A percentile compares a stretch with the other conserved stretches of the same genome.
These are phyloP conservation scores for Cacoxenus indagator DNA, from an alignment of 2,888 invertebrate species.

Conservation along the genomic window DNA sequence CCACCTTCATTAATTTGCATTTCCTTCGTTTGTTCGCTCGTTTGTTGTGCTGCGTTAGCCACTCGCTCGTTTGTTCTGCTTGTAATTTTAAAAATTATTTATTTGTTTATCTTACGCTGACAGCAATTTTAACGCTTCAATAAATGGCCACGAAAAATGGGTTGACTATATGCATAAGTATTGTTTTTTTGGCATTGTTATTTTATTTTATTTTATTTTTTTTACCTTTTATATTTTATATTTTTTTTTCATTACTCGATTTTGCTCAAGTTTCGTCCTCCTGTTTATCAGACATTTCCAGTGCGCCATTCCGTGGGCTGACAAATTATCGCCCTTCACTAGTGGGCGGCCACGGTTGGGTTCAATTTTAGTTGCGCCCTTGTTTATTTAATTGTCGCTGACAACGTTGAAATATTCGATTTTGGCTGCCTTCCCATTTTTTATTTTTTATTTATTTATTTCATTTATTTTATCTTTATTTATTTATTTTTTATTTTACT, in stretches of 20 bases:
- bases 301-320: neutral
- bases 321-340: neutral
- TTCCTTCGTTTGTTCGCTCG: neutral
- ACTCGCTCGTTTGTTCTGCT: too few species aligned
- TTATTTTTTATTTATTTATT: neutral
- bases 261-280: neutral
- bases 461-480: neutral
- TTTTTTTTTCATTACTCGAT: neutral
- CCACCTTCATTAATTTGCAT: slow-evolving; percentile 14
- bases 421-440: neutral
- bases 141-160: slow-evolving; percentile 38
- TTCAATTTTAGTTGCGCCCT: too few species aligned
- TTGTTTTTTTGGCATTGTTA: neutral
- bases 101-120: slow-evolving; percentile 63
- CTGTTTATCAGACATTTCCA: neutral
- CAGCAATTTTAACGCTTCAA: slow-evolving; percentile 63
- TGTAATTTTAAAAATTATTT: slow-evolving; percentile 42
- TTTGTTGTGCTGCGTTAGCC: neutral
- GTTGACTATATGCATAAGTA: neutral
- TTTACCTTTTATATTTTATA: neutral
- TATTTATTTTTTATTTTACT: neutral
- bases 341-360: too few species aligned
- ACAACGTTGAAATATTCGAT: neutral
- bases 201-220: neutral
- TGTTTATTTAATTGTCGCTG: neutral